Conservation (phyloP, 2,888 invertebrate genomes). For the Patella ulyssiponensis region DNA sequence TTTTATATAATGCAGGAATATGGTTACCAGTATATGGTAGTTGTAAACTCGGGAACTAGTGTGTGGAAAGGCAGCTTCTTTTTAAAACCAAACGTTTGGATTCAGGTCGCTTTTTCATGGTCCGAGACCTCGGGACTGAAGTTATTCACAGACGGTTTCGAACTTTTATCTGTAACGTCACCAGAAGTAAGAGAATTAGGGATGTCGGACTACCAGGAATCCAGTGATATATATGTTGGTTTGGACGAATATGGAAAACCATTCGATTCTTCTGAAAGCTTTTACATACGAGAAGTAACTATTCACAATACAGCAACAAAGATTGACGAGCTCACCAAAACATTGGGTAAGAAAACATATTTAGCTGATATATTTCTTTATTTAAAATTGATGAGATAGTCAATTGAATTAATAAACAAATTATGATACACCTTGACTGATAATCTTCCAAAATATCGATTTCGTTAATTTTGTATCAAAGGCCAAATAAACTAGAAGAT, state of each 20-base stretch:
- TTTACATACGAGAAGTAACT: slow-evolving; percentile 37
- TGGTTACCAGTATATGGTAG: slow-evolving; percentile 64
- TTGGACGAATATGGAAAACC: slow-evolving; percentile 41
- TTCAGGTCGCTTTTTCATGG: slow-evolving; percentile 52
- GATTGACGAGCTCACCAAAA: background rate
- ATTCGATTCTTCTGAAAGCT: slow-evolving; percentile 37
- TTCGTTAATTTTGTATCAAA: too few relatives aligned
- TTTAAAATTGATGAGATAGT: too few relatives aligned
- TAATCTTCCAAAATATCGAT: too few relatives aligned
- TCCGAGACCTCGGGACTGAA: slow-evolving; percentile 38
- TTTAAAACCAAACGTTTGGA: slow-evolving; percentile 45
- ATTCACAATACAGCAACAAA: slow-evolving; percentile 33
- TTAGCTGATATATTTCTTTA: too few relatives aligned
- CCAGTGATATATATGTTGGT: slow-evolving; percentile 37
- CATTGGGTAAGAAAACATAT: slow-evolving; percentile 22
- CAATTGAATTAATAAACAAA: too few relatives aligned
- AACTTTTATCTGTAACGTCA: slow-evolving; percentile 16
- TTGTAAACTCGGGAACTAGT: slow-evolving; percentile 47
- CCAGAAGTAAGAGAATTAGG: slow-evolving; percentile 32
- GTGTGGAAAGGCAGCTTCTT: slow-evolving; percentile 54
- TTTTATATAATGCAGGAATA: slow-evolving; percentile 58
- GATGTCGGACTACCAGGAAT: slow-evolving; percentile 27
- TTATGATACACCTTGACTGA: too few relatives aligned
- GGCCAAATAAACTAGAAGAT: too few relatives aligned
- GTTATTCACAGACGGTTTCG: slow-evolving; percentile 58